Evolutionary conservation across 2,797 vertebrate species (phyloP), one percentile per base, ranked within the genome.

Genomic region (Cetoscarus ocellatus): DNA sequence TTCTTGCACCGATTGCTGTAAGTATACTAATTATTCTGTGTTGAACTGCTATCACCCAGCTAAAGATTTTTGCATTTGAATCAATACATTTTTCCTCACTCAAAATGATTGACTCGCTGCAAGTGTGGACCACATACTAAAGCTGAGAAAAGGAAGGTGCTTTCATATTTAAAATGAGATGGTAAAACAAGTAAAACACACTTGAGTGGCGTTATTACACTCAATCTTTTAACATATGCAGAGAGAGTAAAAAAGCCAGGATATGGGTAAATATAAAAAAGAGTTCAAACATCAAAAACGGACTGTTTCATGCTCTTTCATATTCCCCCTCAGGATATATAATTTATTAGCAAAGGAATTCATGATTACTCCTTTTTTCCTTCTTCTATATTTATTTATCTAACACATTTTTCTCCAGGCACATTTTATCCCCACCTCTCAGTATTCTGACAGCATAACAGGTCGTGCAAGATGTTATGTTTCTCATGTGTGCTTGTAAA

Each of bases 61-160:
- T 18, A 67, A 64, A 70, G 60, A 70, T 70, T 63, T 80, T 65
- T 67, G 39, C 57, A 57, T 67, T 79, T 79, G 19, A 85, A 82
- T 85, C 75, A 75, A 84, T 71, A 77, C 59, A 79, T 73, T 69
- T 51, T 55, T 58, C 14, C 10, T 0, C 68, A 74, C 47, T 64
- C 10, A 76, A 66, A 71, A 51, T 81, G 62, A 86, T 67, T 70
- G 77, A 70, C 68, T 63, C 34, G 51, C 44, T 71, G 14, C 13
- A 61, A 63, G 34, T 53, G 8, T 62, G 44, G 60, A 53, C 17
- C n/a, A n/a, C 36, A 40, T 40, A 53, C 1, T 50, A 40, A 9
- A 55, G 59, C 17, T 8, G 8, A 64, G 59, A 67, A 67, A 67
- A 19, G 13, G 61, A 17, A 47, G 34, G 68, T 48, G 49, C 36